Percentiles rank a stretch among this genome's conserved stretches.
These are phyloP conservation scores for Holotrichia oblita DNA, from an alignment of 1,140 invertebrate genomes.

Conservation along the genomic window DNA sequence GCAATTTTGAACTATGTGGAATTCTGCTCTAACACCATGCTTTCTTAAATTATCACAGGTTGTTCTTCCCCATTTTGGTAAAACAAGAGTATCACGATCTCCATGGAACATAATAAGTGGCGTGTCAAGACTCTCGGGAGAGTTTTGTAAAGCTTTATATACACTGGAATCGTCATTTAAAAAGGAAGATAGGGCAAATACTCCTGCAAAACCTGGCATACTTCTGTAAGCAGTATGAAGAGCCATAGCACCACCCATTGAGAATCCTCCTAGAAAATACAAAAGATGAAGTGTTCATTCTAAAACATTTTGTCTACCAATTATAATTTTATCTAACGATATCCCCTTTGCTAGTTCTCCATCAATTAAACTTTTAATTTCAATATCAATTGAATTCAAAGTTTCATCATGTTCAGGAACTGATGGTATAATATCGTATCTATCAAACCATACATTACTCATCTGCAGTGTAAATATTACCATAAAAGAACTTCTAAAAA, in stretches of 20 bases:
- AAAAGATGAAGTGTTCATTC: neutral
- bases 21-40: slow-evolving; percentile 64
- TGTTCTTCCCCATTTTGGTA: slow-evolving; percentile 64
- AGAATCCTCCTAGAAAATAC: slow-evolving; percentile 66
- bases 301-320: slow-evolving; percentile 62
- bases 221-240: slow-evolving; percentile 73
- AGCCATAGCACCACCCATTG: slow-evolving; percentile 78
- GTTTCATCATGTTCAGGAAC: slow-evolving; percentile 70
- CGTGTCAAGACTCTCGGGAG: slow-evolving; percentile 48
- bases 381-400: slow-evolving; percentile 66
- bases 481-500: slow-evolving; percentile 9
- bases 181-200: slow-evolving; percentile 77
- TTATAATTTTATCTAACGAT: slow-evolving; percentile 70
- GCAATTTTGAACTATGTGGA: slow-evolving; percentile 62
- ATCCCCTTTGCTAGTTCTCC: slow-evolving; percentile 71
- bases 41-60: slow-evolving; percentile 63
- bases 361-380: slow-evolving; percentile 69
- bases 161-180: slow-evolving; percentile 73
- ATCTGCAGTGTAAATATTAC: slow-evolving; percentile 57
- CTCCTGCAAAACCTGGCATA: slow-evolving; percentile 70
- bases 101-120: slow-evolving; percentile 64
- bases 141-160: slow-evolving; percentile 64
- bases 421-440: slow-evolving; percentile 66
- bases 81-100: slow-evolving; percentile 66
- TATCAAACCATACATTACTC: slow-evolving; percentile 78